Evolutionary conservation across 2,113 vertebrate species (phyloP), one percentile per base, ranked within the genome.

Genomic region (Oncorhynchus masou): DNA sequence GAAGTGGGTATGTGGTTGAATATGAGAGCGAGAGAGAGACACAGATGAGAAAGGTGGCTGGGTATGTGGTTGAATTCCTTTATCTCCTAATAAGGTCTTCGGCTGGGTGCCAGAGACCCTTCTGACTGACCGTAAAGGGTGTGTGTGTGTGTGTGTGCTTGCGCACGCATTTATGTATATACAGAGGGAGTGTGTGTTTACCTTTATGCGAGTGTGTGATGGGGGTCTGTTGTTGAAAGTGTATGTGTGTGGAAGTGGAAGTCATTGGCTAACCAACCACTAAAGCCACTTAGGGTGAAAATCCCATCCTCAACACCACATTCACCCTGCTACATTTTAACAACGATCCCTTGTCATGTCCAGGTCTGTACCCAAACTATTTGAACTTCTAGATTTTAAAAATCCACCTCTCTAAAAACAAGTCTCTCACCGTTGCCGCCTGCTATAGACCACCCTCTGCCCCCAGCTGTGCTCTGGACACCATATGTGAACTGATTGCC

Each of bases 31-130:
- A 9, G 39, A 70, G 34, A 39, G n/a, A 60, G 22, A 1, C 19
- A 60, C 9, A 57, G 25, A 6, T 2, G 2, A 45, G 31, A 31
- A 1, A n/a, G 31, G 27, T 31, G 68, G 27, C 11, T 6, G 25
- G 24, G 48, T n/a, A 78, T 74, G 62, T 39, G 79, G 77, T 68
- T 82, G 79, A 74, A 81, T 79, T 77, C 78, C 89, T 90, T 89
- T 71, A 84, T 91, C 80, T 91, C 93, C 93, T 88, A 93, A 93
- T 93, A 94, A 91, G 93, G 93, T 80, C 84, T 70, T 86, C 71
- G 86, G 86, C 79, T 69, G 80, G 82, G 66, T 89, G 88, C 85
- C 67, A 67, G 76, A 77, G 84, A 81, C 86, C 82, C 82, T 66
- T 77, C 78, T 72, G 65, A 81, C 85, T 88, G 88, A 90, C 90